Evolutionary conservation across 2,888 invertebrate species (phyloP).

Genomic region (Aporophyla lueneburgensis): DNA sequence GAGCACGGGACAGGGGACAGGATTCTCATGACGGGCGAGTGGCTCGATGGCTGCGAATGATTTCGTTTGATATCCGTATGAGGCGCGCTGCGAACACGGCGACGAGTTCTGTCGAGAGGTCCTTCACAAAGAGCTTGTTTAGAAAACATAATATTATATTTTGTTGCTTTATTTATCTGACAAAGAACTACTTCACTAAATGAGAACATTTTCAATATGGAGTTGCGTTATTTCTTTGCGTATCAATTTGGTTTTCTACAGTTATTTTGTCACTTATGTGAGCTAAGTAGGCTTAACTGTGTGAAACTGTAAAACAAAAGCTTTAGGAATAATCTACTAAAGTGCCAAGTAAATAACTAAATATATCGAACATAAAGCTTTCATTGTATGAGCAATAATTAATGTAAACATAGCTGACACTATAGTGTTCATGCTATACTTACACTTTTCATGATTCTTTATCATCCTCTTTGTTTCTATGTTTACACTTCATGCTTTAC

Average conservation of each 20-base stretch:
- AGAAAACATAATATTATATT: not conserved
- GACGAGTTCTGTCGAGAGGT: slow-evolving; percentile 13
- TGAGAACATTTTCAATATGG: not conserved
- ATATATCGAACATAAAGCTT: not conserved
- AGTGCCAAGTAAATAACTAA: not conserved
- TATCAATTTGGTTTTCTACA: not conserved
- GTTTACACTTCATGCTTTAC: too few relatives aligned
- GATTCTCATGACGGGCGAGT: slow-evolving; percentile 17
- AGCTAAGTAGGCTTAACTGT: not conserved
- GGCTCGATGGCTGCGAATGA: slow-evolving; percentile 46
- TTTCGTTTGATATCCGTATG: slow-evolving; percentile 48
- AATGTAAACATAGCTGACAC: not conserved
- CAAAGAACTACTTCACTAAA: slow-evolving; percentile 1
- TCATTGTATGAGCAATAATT: not conserved
- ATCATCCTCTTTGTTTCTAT: too few relatives aligned
- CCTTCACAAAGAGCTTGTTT: slow-evolving; percentile 23
- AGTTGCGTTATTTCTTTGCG: not conserved
- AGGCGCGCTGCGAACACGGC: slow-evolving; percentile 14
- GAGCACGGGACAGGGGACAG: not conserved
- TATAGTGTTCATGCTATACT: too few relatives aligned
- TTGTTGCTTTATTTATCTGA: slow-evolving; percentile 7
- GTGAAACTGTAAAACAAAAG: not conserved
- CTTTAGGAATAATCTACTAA: not conserved
- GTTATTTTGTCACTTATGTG: not conserved
- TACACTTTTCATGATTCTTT: too few relatives aligned